Base-by-base conservation (phyloP, 1,140 invertebrate species). In the Triops longicaudatus region DNA sequence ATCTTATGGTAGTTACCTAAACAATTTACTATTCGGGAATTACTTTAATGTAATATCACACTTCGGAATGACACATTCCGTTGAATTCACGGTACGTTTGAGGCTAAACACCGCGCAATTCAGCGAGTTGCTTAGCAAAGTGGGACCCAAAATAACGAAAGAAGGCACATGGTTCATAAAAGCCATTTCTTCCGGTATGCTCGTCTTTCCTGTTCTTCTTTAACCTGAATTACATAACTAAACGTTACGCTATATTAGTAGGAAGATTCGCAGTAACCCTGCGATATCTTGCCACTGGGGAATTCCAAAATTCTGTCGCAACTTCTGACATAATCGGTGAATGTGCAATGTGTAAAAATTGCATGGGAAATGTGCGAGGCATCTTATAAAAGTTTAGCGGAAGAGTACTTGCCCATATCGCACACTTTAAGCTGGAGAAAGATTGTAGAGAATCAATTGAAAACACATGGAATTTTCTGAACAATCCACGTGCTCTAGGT, bases 401-500 rank as follows among this genome's bases (percentile, higher is more conserved):
- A 79, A 31, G 37, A 74, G 9, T 80, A 80, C 75, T 78, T 82
- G 76, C 79, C 80, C 75, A 22, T 12, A 12, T 72, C 76, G 11
- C 37, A 44, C 28, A 63, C 28, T n/a, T 75, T 80, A 72, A 74
- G 77, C 75, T 82, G 80, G 80, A 78, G 76, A 63, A 73, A 78
- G 14, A 79, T 79, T 72, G 80, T 77, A 41, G 72, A 79, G 50
- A 75, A 26, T 14, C 81, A n/a, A n/a, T 81, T 71, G 14, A 77
- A 74, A 22, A 75, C 11, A 78, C 26, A 43, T 80, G 78, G 80
- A 78, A 81, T 27, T 80, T 81, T 73, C 80, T 78, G 26, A 79
- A 81, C 77, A 79, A 78, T 76, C 10, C 79, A n/a, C 80, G 80
- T 27, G 78, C 79, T 7, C 27, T 81, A 5, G 79, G 81, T 77